Evolutionary conservation across 2,113 vertebrate species (phyloP), one percentile per base, ranked within the genome.

Genomic region (Sander vitreus): DNA sequence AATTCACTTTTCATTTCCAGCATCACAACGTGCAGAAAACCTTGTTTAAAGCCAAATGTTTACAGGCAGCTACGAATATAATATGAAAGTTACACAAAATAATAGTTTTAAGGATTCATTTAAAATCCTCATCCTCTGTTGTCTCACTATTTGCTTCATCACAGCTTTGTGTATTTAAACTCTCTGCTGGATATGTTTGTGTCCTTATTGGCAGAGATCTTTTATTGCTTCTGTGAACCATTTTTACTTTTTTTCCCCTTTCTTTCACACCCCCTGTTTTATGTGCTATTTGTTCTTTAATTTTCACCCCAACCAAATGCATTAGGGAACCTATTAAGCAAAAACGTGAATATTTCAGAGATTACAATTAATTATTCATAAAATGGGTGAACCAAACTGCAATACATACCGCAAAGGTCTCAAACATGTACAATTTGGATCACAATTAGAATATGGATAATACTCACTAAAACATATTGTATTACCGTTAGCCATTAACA

Each of bases 281-380:
- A 79, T 86, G 80, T 70, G 66, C 83, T 73, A 80, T 86, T 89
- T 85, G 75, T 84, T 88, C 77, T 88, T 91, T 85, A 58, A 73
- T 84, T 87, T 87, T 83, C 82, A 92, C 67, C 78, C 59, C 74
- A 43, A 82, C 80, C 67, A 67, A 88, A 79, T 68, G n/a, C 84
- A 89, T 89, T 85, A 73, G 14, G 82, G 81, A 63, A 84, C 65
- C 84, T 84, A 89, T 93, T 88, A 84, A 55, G 45, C 60, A 81
- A 88, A 92, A 90, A 92, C 65, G 82, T 90, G 83, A 88, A 91
- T 92, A 91, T 91, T 90, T 85, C 77, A 85, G 81, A 73, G 68
- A 93, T 94, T 92, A 89, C 85, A 91, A 88, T 92, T 81, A 78
- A 93, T 93, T 89, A 92, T 93, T 93, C 90, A 91, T 84, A 78